Percentiles rank a stretch among this genome's conserved stretches.
Conservation (phyloP, 2,797 vertebrate species). For the Mus caroli region DNA sequence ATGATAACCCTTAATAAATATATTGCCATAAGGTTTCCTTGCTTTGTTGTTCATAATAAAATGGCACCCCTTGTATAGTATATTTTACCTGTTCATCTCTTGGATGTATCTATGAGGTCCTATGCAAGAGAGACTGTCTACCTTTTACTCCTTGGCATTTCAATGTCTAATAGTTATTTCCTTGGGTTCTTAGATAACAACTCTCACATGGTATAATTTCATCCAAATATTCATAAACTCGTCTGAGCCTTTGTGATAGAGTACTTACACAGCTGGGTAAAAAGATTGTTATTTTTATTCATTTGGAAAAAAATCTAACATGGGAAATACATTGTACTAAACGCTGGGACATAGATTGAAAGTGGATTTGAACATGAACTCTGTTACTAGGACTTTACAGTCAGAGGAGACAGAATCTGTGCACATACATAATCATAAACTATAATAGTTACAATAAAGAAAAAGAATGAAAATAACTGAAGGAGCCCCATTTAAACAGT, state of each 20-base stretch:
- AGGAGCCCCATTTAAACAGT: neutral
- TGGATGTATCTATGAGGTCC: neutral
- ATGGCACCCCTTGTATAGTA: neutral
- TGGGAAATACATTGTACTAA: neutral
- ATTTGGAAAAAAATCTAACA: neutral
- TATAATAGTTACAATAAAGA: neutral
- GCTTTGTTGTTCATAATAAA: constrained; percentile 9
- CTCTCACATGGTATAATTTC: neutral
- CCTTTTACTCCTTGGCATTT: neutral
- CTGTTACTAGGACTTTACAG: neutral
- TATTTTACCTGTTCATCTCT: neutral
- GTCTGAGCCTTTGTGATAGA: neutral
- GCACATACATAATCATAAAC: neutral
- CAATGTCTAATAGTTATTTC: neutral
- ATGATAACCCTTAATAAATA: neutral
- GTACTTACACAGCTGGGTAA: neutral
- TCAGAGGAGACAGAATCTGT: neutral
- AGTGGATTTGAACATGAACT: neutral
- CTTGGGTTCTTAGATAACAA: neutral
- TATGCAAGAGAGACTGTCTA: neutral
- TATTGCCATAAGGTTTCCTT: neutral
- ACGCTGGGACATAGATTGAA: neutral
- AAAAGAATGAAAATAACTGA: constrained; percentile 44
- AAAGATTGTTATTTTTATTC: neutral
- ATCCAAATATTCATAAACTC: neutral